Evolutionary conservation across 2,888 invertebrate species (phyloP), one percentile per base, ranked within the genome.

Genomic region (Andrena hattorfiana): DNA sequence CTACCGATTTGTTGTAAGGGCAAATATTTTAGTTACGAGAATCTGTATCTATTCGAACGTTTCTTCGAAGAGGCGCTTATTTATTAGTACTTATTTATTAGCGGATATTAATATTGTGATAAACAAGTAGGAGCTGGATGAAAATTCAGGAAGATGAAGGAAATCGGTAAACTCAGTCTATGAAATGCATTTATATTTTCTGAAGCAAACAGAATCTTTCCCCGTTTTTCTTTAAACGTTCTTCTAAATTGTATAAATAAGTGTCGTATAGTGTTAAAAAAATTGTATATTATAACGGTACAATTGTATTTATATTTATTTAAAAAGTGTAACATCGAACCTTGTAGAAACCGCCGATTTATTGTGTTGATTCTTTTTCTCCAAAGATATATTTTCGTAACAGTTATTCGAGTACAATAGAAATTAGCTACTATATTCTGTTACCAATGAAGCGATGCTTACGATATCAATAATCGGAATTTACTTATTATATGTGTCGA

Each of bases 221-320:
- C 56, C 48, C n/a, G 26, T 23, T 8, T 7, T 23, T 16, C 48
- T 68, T 63, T 23, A 28, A 23, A 54, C 30, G 62, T 13, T 63
- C 32, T 76, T 62, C 20, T 35, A 49, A 48, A 56, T 59, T 67
- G 28, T 59, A 48, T 26, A 62, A 56, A 54, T 16, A 64, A 48
- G 6, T 60, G 1, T 60, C 48, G 26, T 60, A 49, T 42, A 23
- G 28, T 35, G 20, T 63, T 48, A 8, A 48, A 26, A 66, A 35
- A 67, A 35, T 48, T 81, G 72, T 72, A 48, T 72, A 71, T 48
- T 56, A 51, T 68, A 75, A 66, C 60, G 68, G 63, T 81, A 72
- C 16, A 68, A 56, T 75, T 62, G 56, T 67, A 77, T 71, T 59
- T 71, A 60, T 73, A 75, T 80, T 81, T 82, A 81, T 75, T 81